phyloP scores from a whole-genome alignment of 2,797 vertebrate species.

The Apogon hyalosoma region DNA sequence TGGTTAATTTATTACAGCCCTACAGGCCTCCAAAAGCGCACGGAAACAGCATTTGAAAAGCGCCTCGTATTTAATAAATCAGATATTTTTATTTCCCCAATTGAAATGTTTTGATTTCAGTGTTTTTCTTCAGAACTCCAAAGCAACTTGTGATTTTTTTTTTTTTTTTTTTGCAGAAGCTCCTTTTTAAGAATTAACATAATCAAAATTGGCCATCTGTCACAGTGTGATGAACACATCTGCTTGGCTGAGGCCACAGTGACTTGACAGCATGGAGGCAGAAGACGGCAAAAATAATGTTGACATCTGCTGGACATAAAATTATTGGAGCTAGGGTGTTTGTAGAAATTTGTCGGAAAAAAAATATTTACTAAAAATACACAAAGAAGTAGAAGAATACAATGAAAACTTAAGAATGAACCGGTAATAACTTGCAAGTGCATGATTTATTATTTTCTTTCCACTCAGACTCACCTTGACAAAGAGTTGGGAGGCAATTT shows the following conservation, averaged over 20 bases:
- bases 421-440: background rate
- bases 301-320: slow-evolving; percentile 76
- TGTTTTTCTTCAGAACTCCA: background rate
- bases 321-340: slow-evolving; percentile 16
- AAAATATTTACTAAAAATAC: no score
- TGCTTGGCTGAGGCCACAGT: slow-evolving; percentile 71
- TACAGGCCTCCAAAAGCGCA: slow-evolving; percentile 13
- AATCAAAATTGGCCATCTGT: slow-evolving; percentile 85
- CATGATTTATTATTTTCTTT: background rate
- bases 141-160: slow-evolving; percentile 49
- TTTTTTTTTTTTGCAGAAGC: slow-evolving; percentile 11
- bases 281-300: slow-evolving; percentile 67
- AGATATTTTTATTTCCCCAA: background rate
- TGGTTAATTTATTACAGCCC: slow-evolving; percentile 38
- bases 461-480: slow-evolving; percentile 73
- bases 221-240: slow-evolving; percentile 82
- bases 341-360: background rate
- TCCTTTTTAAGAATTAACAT: slow-evolving; percentile 71
- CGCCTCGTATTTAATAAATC: background rate
- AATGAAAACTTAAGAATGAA: no score
- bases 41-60: background rate
- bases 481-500: slow-evolving; percentile 55
- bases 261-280: slow-evolving; percentile 81
- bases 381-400: no score
- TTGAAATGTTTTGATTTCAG: background rate